Evolutionary conservation across 2,113 vertebrate genomes (phyloP), one percentile per base, ranked within the genome.

Genomic region (Lathamus discolor): DNA sequence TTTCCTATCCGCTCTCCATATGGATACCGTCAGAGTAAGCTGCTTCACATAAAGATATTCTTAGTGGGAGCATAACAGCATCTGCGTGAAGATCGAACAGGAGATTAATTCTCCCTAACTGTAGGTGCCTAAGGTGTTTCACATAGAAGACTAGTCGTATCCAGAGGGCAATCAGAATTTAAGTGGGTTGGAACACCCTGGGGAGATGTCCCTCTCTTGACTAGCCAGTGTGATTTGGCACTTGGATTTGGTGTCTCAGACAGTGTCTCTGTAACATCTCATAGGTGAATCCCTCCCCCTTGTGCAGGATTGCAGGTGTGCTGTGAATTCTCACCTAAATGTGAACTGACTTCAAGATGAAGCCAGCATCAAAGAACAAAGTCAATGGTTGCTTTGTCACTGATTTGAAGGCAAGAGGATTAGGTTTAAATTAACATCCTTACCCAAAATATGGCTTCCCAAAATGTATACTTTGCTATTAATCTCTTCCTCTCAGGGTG

Each of bases 21-120:
- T 97, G 96, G 95, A 82, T 95, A 52, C 62, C 19, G 7, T 89
- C 95, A 95, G 86, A 75, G 77, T 87, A 84, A 96, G 55, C 94
- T 89, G 77, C 89, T 95, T 95, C 96, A 85, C 93, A 89, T 82
- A 87, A 95, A 95, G 74, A 92, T 92, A 96, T 93, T 92, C 81
- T 91, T 95, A 87, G 89, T 73, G 75, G 86, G 67, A 91, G 62
- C 83, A 79, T 48, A 93, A 61, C 77, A 95, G 62, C 67, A 92
- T 84, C 69, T 1, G 0, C 0, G 5, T 91, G 66, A 92, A 66
- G 70, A 92, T 55, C 2, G 52, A 95, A 76, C 33, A 44, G 57
- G 33, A 49, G 55, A 88, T 91, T 79, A 57, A 57, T 44, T 89
- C 81, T 76, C 70, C 37, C 43, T 83, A 78, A 74, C 37, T 83